phyloP scores from a whole-genome alignment of 2,797 vertebrate species.

The Mormyrus proboscirostris region DNA sequence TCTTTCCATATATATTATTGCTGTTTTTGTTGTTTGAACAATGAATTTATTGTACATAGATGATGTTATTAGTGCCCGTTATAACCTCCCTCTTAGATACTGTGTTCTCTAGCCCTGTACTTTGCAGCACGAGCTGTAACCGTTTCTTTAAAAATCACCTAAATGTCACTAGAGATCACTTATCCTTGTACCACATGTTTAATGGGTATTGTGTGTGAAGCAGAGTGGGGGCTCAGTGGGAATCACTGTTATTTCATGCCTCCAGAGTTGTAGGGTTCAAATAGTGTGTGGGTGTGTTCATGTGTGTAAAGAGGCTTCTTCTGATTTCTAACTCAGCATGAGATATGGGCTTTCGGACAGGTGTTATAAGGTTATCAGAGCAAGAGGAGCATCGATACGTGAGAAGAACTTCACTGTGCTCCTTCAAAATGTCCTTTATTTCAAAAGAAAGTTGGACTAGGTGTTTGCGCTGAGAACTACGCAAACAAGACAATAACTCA shows the following conservation, averaged over 20 bases:
- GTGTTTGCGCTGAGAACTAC: background rate
- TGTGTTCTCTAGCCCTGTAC: background rate
- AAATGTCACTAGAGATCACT: background rate
- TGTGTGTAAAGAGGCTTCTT: background rate
- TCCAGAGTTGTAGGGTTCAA: background rate
- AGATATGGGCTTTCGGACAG: background rate
- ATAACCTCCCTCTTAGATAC: background rate
- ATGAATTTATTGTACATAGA: no score
- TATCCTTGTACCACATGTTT: background rate
- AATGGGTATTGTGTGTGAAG: background rate
- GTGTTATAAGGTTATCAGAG: background rate
- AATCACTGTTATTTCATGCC: background rate
- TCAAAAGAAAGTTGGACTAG: background rate
- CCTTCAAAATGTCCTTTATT: background rate
- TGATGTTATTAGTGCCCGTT: background rate
- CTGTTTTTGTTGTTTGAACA: no score
- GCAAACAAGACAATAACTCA: background rate
- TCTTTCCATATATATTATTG: background rate
- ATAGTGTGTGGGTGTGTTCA: background rate
- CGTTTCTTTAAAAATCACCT: background rate
- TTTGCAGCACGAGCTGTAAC: background rate
- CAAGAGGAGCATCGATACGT: background rate
- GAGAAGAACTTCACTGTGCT: background rate
- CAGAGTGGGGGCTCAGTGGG: background rate
- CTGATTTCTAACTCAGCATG: background rate